Percentiles rank a stretch among this genome's conserved stretches.
phyloP scores from a whole-genome alignment of 2,888 invertebrate species.

The Sympetrum striolatum region DNA sequence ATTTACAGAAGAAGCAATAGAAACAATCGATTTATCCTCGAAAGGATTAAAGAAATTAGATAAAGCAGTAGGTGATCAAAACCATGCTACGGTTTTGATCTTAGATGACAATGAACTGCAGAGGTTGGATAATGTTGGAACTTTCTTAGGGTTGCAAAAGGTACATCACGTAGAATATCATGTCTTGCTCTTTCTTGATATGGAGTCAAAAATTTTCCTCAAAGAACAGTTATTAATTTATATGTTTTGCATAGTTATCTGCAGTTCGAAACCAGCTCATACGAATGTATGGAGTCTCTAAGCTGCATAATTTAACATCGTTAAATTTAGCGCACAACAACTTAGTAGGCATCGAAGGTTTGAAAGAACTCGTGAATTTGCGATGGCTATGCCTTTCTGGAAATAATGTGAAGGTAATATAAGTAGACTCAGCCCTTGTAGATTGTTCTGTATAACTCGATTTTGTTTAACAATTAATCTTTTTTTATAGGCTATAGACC shows the following conservation, averaged over 20 bases:
- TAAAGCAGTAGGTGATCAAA: conserved; percentile 66
- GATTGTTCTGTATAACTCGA: background rate
- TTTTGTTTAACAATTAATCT: background rate
- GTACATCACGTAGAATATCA: conserved; percentile 60
- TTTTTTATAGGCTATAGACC: conserved; percentile 76
- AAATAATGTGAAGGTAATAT: conserved; percentile 82
- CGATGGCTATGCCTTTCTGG: conserved; percentile 84
- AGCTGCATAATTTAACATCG: conserved; percentile 78
- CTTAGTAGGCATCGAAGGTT: conserved; percentile 86
- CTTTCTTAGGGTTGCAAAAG: conserved; percentile 78
- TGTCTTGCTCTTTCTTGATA: conserved; percentile 38
- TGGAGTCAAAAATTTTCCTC: conserved; percentile 36
- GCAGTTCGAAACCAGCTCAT: conserved; percentile 84
- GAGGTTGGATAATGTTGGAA: conserved; percentile 85
- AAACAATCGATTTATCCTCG: conserved; percentile 73
- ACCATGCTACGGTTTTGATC: conserved; percentile 73
- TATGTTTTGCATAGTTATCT: conserved; percentile 71
- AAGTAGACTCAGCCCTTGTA: no score
- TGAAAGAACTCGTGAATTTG: conserved; percentile 82
- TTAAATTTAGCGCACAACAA: conserved; percentile 87
- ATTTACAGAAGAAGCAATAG: conserved; percentile 46
- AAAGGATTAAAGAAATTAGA: conserved; percentile 82
- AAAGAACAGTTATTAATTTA: conserved; percentile 10
- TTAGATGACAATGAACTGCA: conserved; percentile 88
- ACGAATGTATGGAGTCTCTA: conserved; percentile 86